These are phyloP conservation scores for Callithrix jacchus DNA, from an alignment of 2,113 vertebrate species.

Conservation along the genomic window DNA sequence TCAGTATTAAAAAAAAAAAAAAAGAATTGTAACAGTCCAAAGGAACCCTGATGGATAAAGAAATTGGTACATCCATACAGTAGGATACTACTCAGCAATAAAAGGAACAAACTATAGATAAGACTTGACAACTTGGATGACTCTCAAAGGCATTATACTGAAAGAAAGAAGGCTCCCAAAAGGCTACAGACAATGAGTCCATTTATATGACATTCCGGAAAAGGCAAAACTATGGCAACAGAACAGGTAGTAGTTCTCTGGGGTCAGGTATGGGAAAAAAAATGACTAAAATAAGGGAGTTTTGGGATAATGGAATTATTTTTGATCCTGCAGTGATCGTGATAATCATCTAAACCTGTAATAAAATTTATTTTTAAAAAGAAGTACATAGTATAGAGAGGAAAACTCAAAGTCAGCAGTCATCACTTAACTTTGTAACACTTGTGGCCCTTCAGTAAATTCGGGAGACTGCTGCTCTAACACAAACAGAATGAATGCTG, in stretches of 20 bases:
- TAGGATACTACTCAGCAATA: neutral
- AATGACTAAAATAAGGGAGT: neutral
- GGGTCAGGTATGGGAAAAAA: neutral
- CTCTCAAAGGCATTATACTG: neutral
- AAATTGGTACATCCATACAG: neutral
- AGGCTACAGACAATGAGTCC: neutral
- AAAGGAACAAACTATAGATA: neutral
- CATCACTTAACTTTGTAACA: slow-evolving; percentile 13
- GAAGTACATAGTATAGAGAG: neutral
- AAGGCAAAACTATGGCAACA: neutral
- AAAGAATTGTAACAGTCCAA: neutral
- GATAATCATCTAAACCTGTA: neutral
- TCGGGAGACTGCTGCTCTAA: neutral
- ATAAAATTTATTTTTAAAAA: neutral
- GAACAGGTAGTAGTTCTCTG: fast-evolving
- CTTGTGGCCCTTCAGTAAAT: neutral
- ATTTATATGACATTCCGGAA: neutral
- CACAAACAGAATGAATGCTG: neutral
- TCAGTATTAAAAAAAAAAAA: neutral
- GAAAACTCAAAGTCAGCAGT: neutral
- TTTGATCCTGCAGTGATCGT: neutral
- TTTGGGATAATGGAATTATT: neutral
- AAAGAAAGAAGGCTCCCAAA: neutral
- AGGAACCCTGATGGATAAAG: neutral
- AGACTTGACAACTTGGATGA: neutral